These are phyloP conservation scores for Octodon degus DNA, from an alignment of 2,113 vertebrate species.

Conservation along the genomic window DNA sequence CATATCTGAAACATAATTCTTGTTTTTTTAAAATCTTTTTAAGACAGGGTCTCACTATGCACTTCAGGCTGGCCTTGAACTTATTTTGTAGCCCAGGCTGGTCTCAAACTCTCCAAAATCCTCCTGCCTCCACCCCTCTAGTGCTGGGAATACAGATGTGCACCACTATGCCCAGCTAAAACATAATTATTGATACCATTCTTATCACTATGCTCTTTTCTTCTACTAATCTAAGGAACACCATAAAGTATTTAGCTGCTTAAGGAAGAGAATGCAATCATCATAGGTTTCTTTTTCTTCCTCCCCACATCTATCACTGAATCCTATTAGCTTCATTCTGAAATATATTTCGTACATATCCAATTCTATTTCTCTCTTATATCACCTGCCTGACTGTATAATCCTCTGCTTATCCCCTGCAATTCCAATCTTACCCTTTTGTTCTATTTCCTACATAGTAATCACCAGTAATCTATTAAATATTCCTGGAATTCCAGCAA, in stretches of 20 bases:
- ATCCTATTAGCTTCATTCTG: slow-evolving; percentile 2
- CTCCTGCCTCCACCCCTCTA: too few species aligned
- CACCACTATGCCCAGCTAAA: too few species aligned
- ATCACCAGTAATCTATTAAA: neutral
- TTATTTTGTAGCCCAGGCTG: too few species aligned
- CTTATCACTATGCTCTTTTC: neutral
- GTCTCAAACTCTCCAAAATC: too few species aligned
- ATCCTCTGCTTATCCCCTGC: neutral
- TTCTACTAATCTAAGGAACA: neutral
- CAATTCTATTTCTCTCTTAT: neutral
- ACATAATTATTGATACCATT: neutral
- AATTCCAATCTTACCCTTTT: neutral
- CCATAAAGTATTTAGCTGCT: neutral
- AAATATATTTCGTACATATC: neutral
- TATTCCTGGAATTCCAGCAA: neutral
- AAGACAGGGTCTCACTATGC: too few species aligned
- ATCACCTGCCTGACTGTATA: neutral
- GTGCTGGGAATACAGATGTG: too few species aligned
- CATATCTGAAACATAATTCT: neutral
- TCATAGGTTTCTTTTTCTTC: neutral
- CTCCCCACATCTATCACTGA: neutral
- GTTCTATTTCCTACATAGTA: slow-evolving; percentile 13
- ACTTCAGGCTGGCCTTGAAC: too few species aligned
- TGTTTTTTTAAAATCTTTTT: too few species aligned
- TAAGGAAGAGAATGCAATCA: slow-evolving; percentile 40